A percentile compares a stretch with the other conserved stretches of the same genome.
Evolutionary conservation across 1,140 invertebrate species (phyloP).

Genomic region (Choristoneura fumiferana): DNA sequence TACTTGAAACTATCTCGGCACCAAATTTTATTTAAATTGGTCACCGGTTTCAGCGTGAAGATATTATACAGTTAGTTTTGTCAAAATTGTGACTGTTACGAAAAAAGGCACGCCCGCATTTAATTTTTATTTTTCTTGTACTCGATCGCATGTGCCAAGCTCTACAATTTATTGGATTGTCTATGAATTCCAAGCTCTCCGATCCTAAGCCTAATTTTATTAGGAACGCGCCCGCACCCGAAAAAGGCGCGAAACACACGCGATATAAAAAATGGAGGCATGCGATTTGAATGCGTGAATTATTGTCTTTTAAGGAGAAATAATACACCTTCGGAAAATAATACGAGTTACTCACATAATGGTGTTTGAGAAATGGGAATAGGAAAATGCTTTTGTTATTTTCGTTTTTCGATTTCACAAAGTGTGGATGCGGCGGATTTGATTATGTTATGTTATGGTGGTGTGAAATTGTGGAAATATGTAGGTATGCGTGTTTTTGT

Average conservation of each 20-base stretch:
- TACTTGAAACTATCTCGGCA: too few species aligned
- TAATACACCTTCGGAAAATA: conserved; percentile 60
- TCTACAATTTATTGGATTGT: conserved; percentile 20
- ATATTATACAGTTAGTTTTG: too few species aligned
- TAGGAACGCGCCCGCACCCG: conserved; percentile 70
- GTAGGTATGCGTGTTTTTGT: too few species aligned
- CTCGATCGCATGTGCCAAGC: too few species aligned
- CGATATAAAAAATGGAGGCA: conserved; percentile 76
- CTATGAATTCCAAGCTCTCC: conserved; percentile 47
- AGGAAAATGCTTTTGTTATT: conserved; percentile 30
- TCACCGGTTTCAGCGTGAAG: too few species aligned
- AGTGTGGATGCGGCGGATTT: conserved; percentile 2
- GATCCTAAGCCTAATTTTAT: conserved; percentile 71
- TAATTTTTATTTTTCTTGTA: too few species aligned
- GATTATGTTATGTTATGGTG: not conserved
- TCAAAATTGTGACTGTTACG: too few species aligned
- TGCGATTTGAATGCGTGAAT: conserved; percentile 76
- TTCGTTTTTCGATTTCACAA: conserved; percentile 15
- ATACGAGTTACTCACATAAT: conserved; percentile 42
- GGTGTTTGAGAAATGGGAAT: conserved; percentile 39
- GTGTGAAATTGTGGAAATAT: too few species aligned
- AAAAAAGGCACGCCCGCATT: too few species aligned
- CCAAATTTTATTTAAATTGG: too few species aligned
- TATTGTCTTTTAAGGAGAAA: conserved; percentile 72
- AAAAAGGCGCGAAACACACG: conserved; percentile 77